Evolutionary conservation across 2,113 vertebrate genomes (phyloP).

Genomic region (Sander lucioperca): DNA sequence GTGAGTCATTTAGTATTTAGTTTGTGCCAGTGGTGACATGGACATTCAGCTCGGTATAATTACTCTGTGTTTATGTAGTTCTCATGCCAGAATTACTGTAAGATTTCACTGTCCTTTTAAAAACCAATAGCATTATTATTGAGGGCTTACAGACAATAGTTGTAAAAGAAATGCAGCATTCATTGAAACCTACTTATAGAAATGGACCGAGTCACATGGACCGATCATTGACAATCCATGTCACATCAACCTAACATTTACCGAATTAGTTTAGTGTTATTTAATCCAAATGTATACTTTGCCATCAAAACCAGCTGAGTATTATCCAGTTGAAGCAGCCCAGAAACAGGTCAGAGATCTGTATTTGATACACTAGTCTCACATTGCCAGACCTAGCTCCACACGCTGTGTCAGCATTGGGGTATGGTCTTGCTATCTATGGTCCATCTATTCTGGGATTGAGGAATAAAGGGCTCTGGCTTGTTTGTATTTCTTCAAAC

Average conservation of each 20-base stretch:
- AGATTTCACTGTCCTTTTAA: not conserved
- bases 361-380: not conserved
- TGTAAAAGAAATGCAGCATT: not conserved
- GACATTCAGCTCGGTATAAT: not conserved
- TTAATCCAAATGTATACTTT: not conserved
- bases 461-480: too few relatives aligned
- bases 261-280: not conserved
- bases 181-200: not conserved
- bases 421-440: too few relatives aligned
- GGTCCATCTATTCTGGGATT: too few relatives aligned
- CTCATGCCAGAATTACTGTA: not conserved
- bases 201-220: not conserved
- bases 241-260: conserved; percentile 1
- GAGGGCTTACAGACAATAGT: not conserved
- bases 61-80: not conserved
- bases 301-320: not conserved
- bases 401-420: too few relatives aligned
- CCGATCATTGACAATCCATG: not conserved
- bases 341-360: not conserved
- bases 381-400: too few relatives aligned
- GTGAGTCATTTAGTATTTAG: not conserved
- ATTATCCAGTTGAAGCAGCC: not conserved
- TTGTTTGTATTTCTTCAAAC: too few relatives aligned
- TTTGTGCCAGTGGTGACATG: not conserved
- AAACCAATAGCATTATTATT: not conserved